Evolutionary conservation across 2,797 vertebrate genomes (phyloP).

Genomic region (Caiman crocodilus): DNA sequence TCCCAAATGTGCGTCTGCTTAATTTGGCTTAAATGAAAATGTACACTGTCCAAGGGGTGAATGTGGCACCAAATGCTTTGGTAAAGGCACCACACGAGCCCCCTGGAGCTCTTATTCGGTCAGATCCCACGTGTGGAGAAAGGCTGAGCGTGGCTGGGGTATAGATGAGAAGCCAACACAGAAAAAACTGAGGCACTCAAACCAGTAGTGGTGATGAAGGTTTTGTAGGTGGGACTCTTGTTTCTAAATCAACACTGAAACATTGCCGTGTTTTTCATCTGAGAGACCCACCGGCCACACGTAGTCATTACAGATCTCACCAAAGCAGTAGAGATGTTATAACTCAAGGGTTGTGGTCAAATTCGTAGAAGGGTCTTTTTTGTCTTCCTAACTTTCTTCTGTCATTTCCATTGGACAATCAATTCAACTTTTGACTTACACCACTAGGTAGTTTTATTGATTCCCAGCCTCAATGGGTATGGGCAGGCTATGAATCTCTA

Average conservation of each 20-base stretch:
- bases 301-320: background rate
- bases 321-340: background rate
- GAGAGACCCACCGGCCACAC: background rate
- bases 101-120: background rate
- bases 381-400: background rate
- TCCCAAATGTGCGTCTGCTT: background rate
- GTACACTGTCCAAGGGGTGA: background rate
- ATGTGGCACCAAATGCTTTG: conserved; percentile 9
- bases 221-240: background rate
- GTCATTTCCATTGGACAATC: background rate
- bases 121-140: background rate
- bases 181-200: conserved; percentile 47
- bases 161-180: background rate
- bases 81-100: conserved; percentile 2
- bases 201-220: background rate
- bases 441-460: fast-evolving
- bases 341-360: background rate
- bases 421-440: background rate
- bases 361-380: background rate
- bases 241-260: background rate
- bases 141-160: background rate
- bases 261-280: background rate
- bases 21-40: conserved; percentile 36
- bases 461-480: background rate
- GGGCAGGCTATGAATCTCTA: background rate